A percentile compares a stretch with the other conserved stretches of the same genome.
Conservation (phyloP, 2,888 invertebrate species). For the Agriopis aurantiaria region DNA sequence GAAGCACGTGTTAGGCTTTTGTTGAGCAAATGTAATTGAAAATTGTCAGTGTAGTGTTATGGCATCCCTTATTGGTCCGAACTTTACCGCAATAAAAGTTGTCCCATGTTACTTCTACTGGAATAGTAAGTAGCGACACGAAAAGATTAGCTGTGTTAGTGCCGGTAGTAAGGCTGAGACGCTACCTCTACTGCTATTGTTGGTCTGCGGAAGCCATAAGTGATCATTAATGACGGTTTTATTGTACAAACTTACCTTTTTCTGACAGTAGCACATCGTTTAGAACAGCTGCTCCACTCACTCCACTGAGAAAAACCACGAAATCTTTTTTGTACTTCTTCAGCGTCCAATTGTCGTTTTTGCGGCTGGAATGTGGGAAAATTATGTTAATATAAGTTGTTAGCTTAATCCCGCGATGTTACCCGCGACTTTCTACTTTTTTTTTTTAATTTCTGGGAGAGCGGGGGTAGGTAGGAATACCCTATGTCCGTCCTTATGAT, state of each 20-base stretch:
- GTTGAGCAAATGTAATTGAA: constrained; percentile 6
- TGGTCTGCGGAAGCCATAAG: no score
- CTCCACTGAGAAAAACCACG: constrained; percentile 92
- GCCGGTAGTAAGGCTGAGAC: no score
- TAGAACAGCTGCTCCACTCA: constrained; percentile 93
- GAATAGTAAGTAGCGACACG: no score
- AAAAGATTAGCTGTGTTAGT: no score
- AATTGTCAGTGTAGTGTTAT: constrained; percentile 2
- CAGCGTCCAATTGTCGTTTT: constrained; percentile 60
- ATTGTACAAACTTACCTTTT: constrained; percentile 83
- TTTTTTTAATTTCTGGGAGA: no score
- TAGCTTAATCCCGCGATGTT: no score
- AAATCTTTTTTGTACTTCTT: constrained; percentile 72
- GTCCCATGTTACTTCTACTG: no score
- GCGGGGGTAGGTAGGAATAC: no score
- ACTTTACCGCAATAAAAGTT: not conserved
- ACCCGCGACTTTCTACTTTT: no score
- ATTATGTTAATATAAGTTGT: constrained; percentile 15
- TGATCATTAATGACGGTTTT: no score
- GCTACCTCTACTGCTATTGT: no score
- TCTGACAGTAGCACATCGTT: constrained; percentile 92
- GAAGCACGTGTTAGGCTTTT: not conserved
- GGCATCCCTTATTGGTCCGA: not conserved
- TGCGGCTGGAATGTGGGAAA: constrained; percentile 51
- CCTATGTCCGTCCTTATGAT: no score